A percentile compares a stretch with the other conserved stretches of the same genome.
Conservation (phyloP, 2,113 vertebrate genomes). For the Grantiella picta region DNA sequence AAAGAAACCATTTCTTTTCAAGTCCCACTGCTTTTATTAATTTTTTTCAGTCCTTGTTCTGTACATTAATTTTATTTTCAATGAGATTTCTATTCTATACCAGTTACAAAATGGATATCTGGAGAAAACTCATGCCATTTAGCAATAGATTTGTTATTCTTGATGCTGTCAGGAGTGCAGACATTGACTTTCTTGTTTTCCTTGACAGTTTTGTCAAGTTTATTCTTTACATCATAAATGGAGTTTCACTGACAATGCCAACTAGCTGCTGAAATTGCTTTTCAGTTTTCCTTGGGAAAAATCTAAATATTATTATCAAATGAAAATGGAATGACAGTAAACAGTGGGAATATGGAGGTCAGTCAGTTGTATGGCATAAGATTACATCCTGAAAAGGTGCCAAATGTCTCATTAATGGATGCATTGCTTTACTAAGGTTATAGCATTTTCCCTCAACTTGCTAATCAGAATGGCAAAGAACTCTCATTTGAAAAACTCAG, state of each 20-base stretch:
- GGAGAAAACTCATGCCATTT: slow-evolving; percentile 43
- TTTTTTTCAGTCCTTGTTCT: slow-evolving; percentile 31
- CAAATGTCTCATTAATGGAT: background rate
- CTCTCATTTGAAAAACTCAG: background rate
- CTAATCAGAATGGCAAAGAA: background rate
- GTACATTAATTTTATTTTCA: slow-evolving; percentile 34
- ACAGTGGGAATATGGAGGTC: background rate
- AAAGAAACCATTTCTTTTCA: slow-evolving; percentile 1
- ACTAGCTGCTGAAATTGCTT: slow-evolving; percentile 7
- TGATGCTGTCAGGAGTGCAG: background rate
- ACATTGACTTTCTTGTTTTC: slow-evolving; percentile 28
- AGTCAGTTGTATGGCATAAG: background rate
- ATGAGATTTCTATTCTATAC: slow-evolving; percentile 10
- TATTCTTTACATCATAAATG: slow-evolving; percentile 42
- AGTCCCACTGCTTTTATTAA: slow-evolving; percentile 42
- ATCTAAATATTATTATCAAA: background rate
- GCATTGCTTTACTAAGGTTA: background rate
- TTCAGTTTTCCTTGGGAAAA: background rate
- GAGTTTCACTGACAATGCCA: slow-evolving; percentile 2
- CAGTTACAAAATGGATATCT: background rate
- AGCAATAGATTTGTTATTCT: slow-evolving; percentile 38
- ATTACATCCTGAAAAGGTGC: background rate
- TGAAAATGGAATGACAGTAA: background rate
- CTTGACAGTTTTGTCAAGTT: slow-evolving; percentile 40
- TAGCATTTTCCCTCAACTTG: background rate